phyloP scores from a whole-genome alignment of 2,888 invertebrate species.

The Hoplodrina ambigua region DNA sequence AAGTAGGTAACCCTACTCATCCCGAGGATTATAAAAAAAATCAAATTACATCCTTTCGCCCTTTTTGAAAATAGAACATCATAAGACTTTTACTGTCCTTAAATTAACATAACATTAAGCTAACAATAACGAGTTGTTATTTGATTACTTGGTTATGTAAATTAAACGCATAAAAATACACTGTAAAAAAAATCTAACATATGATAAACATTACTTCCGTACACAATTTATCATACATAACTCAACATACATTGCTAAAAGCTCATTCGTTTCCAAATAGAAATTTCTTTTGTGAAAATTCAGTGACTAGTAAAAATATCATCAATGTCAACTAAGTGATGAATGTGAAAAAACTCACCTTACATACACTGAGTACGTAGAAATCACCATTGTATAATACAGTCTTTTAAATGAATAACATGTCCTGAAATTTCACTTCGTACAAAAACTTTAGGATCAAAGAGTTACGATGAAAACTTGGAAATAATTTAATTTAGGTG shows the following conservation, averaged over 20 bases:
- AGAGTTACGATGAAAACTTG: conserved; percentile 51
- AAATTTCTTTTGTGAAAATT: conserved; percentile 18
- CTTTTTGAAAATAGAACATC: background rate
- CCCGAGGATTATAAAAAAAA: background rate
- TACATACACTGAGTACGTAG: conserved; percentile 39
- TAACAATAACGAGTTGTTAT: background rate
- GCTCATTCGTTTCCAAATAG: conserved; percentile 27
- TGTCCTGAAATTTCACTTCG: conserved; percentile 54
- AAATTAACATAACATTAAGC: background rate
- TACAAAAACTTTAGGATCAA: conserved; percentile 53
- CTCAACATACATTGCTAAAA: conserved; percentile 25
- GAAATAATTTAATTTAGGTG: conserved; percentile 20
- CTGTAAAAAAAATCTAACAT: background rate
- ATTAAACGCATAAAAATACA: background rate
- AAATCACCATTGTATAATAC: conserved; percentile 46
- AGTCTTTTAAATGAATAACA: conserved; percentile 27
- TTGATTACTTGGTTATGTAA: background rate
- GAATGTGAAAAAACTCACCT: conserved; percentile 53
- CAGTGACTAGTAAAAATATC: conserved; percentile 27
- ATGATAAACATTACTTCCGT: conserved; percentile 4
- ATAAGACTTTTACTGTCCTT: background rate
- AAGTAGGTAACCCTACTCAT: background rate
- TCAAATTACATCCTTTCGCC: background rate
- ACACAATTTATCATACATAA: conserved; percentile 20
- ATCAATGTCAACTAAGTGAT: conserved; percentile 11